Conservation (phyloP, 2,888 invertebrate genomes). For the Herminia tarsipennalis region DNA sequence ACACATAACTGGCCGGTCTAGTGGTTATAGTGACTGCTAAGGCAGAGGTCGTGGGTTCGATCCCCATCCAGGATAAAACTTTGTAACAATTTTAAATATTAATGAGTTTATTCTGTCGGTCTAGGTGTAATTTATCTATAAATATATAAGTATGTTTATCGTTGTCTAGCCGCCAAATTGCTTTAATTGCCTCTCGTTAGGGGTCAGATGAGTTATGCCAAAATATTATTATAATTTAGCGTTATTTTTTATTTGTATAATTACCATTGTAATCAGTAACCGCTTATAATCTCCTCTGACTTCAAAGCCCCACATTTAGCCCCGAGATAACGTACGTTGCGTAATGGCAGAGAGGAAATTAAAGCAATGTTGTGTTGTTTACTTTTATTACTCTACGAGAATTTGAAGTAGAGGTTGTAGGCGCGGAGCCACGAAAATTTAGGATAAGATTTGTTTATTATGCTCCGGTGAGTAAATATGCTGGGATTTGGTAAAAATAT, state of each 20-base stretch:
- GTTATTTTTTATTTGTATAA: background rate
- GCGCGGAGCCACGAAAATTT: slow-evolving; percentile 7
- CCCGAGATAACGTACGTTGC: slow-evolving; percentile 48
- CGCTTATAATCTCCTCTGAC: slow-evolving; percentile 3
- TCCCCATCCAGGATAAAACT: too few relatives aligned
- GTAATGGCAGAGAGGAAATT: slow-evolving; percentile 55
- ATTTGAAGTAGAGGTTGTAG: slow-evolving; percentile 40
- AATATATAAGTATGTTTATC: background rate
- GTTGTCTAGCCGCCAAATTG: too few relatives aligned
- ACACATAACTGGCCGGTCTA: too few relatives aligned
- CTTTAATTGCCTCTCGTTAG: too few relatives aligned
- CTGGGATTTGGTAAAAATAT: background rate
- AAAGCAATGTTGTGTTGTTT: slow-evolving; percentile 59
- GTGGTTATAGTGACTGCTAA: too few relatives aligned
- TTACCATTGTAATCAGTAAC: background rate
- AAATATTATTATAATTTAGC: too few relatives aligned
- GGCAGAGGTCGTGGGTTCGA: too few relatives aligned
- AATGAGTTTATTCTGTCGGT: too few relatives aligned
- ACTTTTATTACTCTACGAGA: slow-evolving; percentile 51
- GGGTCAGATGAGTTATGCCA: too few relatives aligned
- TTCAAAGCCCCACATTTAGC: slow-evolving; percentile 16
- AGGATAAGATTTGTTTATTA: slow-evolving; percentile 18
- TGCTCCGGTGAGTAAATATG: slow-evolving; percentile 5
- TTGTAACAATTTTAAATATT: too few relatives aligned
- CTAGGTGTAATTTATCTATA: too few relatives aligned